phyloP scores from a whole-genome alignment of 2,888 invertebrate species.

The Cheilosia soror region DNA sequence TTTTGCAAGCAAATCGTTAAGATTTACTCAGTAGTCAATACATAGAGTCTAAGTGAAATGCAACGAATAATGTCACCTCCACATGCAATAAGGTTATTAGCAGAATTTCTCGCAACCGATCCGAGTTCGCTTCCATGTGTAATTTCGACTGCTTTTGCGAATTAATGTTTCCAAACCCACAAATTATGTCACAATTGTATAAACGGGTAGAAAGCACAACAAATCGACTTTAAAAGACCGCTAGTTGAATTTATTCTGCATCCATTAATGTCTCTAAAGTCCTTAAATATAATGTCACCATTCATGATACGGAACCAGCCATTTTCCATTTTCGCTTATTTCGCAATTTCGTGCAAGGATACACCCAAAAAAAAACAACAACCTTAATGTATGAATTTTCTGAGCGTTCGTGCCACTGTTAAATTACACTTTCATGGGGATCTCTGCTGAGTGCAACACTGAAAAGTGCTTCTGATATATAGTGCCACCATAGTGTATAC shows the following conservation, averaged over 20 bases:
- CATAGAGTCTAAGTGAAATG: neutral
- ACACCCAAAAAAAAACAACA: neutral
- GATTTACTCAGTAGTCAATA: no score
- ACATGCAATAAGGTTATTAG: constrained; percentile 28
- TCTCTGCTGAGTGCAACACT: constrained; percentile 15
- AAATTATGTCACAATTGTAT: neutral
- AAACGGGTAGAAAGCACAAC: constrained; percentile 12
- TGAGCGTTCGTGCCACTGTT: constrained; percentile 12
- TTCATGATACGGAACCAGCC: neutral
- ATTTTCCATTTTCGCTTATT: constrained; percentile 19
- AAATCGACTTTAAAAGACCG: neutral
- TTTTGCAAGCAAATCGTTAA: no score
- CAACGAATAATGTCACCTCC: neutral
- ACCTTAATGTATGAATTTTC: neutral
- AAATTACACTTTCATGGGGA: constrained; percentile 29
- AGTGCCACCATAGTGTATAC: no score
- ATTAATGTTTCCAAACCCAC: neutral
- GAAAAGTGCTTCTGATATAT: constrained; percentile 6
- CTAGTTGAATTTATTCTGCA: constrained; percentile 11
- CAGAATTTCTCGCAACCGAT: neutral
- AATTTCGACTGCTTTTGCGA: neutral
- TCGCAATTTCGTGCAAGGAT: constrained; percentile 24
- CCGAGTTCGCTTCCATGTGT: neutral
- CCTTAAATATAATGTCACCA: constrained; percentile 14
- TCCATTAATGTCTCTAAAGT: constrained; percentile 19